Percentiles rank a stretch among this genome's conserved stretches.
Evolutionary conservation across 2,113 vertebrate genomes (phyloP).

Genomic region (Coracopsis vasa): DNA sequence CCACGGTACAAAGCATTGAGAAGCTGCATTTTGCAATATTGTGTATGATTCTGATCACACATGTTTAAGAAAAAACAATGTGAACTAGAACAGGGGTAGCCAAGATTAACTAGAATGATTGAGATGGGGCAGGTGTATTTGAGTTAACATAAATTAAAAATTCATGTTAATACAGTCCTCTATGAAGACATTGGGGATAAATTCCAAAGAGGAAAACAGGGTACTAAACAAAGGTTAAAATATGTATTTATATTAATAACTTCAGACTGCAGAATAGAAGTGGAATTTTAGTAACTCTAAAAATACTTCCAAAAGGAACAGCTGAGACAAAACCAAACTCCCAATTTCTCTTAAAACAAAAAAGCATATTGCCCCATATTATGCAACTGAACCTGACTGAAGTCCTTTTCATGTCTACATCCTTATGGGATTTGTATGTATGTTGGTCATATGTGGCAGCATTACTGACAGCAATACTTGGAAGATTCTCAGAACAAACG

Average conservation of each 20-base stretch:
- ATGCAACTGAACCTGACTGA: background rate
- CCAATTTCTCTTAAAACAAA: background rate
- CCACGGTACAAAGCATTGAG: background rate
- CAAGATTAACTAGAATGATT: background rate
- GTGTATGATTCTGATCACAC: background rate
- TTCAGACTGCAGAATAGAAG: background rate
- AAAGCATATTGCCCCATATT: accelerated
- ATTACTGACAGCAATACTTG: background rate
- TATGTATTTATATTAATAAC: background rate
- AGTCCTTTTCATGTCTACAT: background rate
- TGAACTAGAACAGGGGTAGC: background rate
- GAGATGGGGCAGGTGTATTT: background rate
- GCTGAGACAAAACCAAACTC: background rate
- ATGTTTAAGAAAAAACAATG: background rate
- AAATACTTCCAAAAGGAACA: background rate
- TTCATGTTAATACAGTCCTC: background rate
- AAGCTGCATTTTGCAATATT: background rate
- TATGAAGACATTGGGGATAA: background rate
- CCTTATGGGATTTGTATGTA: background rate
- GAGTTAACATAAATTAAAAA: background rate
- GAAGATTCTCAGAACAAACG: background rate
- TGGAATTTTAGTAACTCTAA: background rate
- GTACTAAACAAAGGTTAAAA: background rate
- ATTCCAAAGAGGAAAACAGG: background rate
- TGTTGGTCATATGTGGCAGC: background rate